Evolutionary conservation across 2,797 vertebrate species (phyloP).

Genomic region (Urocyon cinereoargenteus): DNA sequence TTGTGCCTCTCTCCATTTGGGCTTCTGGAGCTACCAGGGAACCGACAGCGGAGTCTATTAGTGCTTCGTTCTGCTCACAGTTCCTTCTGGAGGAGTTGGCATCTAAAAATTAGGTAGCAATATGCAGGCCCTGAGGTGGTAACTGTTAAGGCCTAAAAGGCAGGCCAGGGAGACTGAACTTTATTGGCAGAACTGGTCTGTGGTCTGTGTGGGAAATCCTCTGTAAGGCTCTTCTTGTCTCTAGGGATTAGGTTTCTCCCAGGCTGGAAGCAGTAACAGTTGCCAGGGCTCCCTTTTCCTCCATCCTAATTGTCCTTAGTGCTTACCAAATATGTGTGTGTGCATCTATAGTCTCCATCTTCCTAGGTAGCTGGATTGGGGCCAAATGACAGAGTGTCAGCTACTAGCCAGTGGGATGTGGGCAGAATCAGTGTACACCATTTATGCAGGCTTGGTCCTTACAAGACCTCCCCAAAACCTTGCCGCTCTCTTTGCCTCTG

Average conservation of each 20-base stretch:
- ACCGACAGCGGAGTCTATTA: conserved; percentile 66
- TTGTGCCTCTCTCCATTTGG: conserved; percentile 60
- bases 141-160: conserved; percentile 46
- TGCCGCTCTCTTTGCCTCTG: neutral
- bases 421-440: neutral
- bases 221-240: neutral
- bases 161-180: conserved; percentile 19
- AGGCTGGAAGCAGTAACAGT: neutral
- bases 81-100: conserved; percentile 69
- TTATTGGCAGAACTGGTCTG: neutral
- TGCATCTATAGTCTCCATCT: neutral
- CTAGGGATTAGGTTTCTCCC: conserved; percentile 6
- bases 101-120: conserved; percentile 66
- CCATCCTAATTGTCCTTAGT: conserved; percentile 2
- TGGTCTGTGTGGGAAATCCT: neutral
- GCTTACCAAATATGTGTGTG: neutral
- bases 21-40: conserved; percentile 69
- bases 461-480: neutral
- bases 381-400: neutral
- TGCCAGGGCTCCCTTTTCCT: conserved; percentile 30
- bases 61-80: conserved; percentile 49
- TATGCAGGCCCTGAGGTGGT: conserved; percentile 17
- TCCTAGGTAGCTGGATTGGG: neutral
- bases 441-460: neutral
- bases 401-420: neutral